phyloP scores from a whole-genome alignment of 2,888 invertebrate species.

The Oxyscelio sp. region DNA sequence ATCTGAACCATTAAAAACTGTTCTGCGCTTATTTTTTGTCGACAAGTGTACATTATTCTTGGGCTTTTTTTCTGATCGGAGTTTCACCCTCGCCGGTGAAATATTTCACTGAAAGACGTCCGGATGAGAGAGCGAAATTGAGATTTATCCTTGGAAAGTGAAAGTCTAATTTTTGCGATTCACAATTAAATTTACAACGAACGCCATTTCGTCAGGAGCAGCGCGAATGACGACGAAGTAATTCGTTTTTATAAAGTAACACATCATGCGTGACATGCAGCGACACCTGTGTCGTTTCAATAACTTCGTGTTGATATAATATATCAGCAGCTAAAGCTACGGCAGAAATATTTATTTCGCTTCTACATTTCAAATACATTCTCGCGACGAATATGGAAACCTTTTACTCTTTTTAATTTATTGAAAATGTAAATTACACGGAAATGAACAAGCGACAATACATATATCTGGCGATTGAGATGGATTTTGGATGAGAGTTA shows the following conservation, averaged over 20 bases:
- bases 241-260: slow-evolving; percentile 37
- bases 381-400: not conserved
- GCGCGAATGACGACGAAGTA: slow-evolving; percentile 10
- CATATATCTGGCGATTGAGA: not conserved
- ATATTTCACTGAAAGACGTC: not conserved
- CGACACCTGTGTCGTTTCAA: slow-evolving; percentile 48
- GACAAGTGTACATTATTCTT: slow-evolving; percentile 53
- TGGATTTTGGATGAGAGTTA: too few species aligned
- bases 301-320: slow-evolving; percentile 47
- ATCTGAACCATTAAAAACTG: slow-evolving; percentile 27
- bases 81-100: slow-evolving; percentile 3
- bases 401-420: not conserved
- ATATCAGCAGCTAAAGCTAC: slow-evolving; percentile 33
- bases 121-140: not conserved
- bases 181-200: slow-evolving; percentile 18
- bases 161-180: slow-evolving; percentile 12
- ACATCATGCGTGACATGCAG: slow-evolving; percentile 9
- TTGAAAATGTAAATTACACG: not conserved
- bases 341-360: slow-evolving; percentile 26
- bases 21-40: slow-evolving; percentile 12
- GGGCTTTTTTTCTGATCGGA: not conserved
- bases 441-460: too few species aligned
- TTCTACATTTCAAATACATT: slow-evolving; percentile 31
- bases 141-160: slow-evolving; percentile 1
- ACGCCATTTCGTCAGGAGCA: slow-evolving; percentile 8